Evolutionary conservation across 2,113 vertebrate genomes (phyloP), one percentile per base, ranked within the genome.

Genomic region (Syrrhaptes paradoxus): DNA sequence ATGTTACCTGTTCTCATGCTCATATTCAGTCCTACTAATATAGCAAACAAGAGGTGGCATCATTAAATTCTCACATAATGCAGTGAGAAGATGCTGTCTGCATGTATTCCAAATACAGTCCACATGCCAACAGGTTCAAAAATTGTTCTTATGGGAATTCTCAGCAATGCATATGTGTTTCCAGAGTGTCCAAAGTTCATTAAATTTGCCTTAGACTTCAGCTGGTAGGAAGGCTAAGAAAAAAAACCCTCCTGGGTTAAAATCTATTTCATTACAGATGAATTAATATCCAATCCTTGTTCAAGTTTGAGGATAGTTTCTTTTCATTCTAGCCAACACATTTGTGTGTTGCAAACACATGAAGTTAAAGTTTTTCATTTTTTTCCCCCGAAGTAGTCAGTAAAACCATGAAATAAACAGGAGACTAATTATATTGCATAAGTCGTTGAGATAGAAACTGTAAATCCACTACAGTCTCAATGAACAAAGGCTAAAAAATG

Each of bases 381-480:
- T 58, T 36, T 59, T 36, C 7, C 17, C 8, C 24, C 11, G 19
- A 85, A 79, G 55, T 80, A 93, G 93, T 77, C 17, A 76, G 51
- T 36, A 90, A 91, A 97, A 18, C 36, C 46, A 55, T 58, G 41
- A 91, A 85, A 65, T 57, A 61, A 77, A 85, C 80, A 83, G 46
- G 31, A 89, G 54, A 31, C 76, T 85, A 68, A 68, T 86, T 74
- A 67, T 45, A 49, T 49, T 92, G 76, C 81, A 70, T 65, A 73
- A 92, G 31, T 81, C 11, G 5, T 51, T 32, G 66, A 90, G 74
- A 93, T 36, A 90, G 73, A 94, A 96, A 94, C 82, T 67, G 62
- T 90, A 95, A 94, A 67, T 51, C 51, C 83, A 87, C 66, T 75
- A 55, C 28, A 78, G 67, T 87, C 68, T 63, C 2, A 0, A 89